A percentile compares a stretch with the other conserved stretches of the same genome.
These are phyloP conservation scores for Microcebus ravelobensis DNA, from an alignment of 2,113 vertebrate genomes.

Conservation along the genomic window DNA sequence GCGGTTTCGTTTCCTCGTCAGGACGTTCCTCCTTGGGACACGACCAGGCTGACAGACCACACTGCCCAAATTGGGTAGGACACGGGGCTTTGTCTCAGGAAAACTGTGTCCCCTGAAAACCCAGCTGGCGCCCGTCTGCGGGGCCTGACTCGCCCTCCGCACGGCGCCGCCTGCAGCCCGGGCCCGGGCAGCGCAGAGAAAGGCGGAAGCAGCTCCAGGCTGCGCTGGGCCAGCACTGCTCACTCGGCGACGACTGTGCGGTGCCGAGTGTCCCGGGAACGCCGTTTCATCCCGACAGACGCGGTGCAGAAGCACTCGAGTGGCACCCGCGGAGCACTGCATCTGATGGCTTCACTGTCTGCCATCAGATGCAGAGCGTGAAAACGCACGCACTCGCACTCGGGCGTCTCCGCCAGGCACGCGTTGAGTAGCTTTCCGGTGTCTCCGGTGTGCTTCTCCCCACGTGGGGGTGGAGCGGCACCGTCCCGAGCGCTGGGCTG, in stretches of 20 bases:
- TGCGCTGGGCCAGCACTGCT: neutral
- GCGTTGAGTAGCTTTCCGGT: neutral
- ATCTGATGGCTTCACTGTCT: constrained; percentile 75
- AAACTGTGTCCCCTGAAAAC: neutral
- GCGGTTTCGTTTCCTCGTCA: neutral
- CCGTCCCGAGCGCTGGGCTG: neutral
- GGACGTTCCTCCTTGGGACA: rapidly evolving
- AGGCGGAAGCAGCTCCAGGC: neutral
- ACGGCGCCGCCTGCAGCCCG: rapidly evolving
- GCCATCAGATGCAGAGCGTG: constrained; percentile 77
- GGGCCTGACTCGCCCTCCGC: rapidly evolving
- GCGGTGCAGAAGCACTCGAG: constrained; percentile 57
- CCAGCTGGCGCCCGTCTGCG: rapidly evolving
- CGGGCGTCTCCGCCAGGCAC: constrained; percentile 66
- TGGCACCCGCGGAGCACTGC: constrained; percentile 73
- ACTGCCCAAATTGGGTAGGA: rapidly evolving
- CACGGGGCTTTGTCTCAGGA: neutral
- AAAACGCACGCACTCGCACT: constrained; percentile 68
- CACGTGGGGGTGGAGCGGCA: neutral
- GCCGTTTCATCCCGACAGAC: constrained; percentile 72
- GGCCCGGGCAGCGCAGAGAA: rapidly evolving
- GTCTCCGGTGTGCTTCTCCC: neutral
- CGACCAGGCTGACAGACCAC: rapidly evolving
- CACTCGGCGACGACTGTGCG: neutral
- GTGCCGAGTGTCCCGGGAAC: neutral